Conservation (phyloP, 2,888 invertebrate species). For the Trimorus sp. region DNA sequence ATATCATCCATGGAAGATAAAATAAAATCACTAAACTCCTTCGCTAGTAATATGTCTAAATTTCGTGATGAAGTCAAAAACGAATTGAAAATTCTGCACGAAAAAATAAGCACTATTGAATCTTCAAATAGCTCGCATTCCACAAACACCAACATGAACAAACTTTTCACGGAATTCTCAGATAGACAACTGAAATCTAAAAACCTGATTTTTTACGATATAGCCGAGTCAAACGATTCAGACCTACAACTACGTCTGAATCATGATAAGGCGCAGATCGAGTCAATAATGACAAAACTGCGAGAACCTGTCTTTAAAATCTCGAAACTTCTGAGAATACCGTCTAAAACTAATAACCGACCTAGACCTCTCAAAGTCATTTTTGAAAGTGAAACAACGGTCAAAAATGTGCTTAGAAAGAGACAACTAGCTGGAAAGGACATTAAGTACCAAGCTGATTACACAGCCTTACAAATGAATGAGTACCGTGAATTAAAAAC, state of each 20-base stretch:
- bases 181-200: conserved; percentile 1
- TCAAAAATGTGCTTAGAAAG: not conserved
- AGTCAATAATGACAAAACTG: not conserved
- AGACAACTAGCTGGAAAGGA: not conserved
- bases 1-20: not conserved
- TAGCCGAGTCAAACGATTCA: not conserved
- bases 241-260: not conserved
- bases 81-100: not conserved
- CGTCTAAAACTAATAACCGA: no score
- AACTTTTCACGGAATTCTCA: not conserved
- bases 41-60: no score
- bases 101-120: not conserved
- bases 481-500: not conserved
- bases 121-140: not conserved
- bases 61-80: no score
- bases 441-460: conserved; percentile 11
- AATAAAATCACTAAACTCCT: no score
- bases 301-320: not conserved
- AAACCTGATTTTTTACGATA: conserved; percentile 16
- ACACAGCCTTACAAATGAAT: not conserved
- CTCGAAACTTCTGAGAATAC: no score
- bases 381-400: not conserved
- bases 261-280: not conserved
- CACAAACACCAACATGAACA: not conserved
- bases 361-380: no score